Percentiles rank a stretch among this genome's conserved stretches.
Conservation (phyloP, 2,797 vertebrate genomes). For the Pseudochirops corinnae region DNA sequence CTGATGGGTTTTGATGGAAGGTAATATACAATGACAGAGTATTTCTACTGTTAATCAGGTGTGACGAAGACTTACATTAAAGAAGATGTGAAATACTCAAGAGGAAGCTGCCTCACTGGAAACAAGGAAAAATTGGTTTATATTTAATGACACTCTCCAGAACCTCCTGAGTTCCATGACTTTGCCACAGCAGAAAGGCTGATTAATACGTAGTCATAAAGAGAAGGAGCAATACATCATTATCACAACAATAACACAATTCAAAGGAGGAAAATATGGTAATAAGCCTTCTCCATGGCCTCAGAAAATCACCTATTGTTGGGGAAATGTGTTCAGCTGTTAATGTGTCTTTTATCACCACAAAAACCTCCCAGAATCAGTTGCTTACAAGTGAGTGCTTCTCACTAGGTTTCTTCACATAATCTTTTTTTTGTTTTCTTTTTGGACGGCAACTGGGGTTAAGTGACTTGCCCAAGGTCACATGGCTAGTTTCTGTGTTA, state of each 20-base stretch:
- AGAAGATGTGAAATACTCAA: conserved; percentile 44
- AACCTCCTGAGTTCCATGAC: conserved; percentile 5
- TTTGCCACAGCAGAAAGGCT: background rate
- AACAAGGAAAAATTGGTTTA: conserved; percentile 35
- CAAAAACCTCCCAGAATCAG: conserved; percentile 10
- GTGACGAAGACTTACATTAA: conserved; percentile 17
- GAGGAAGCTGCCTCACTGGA: conserved; percentile 12
- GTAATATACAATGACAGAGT: background rate
- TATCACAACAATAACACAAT: conserved; percentile 17
- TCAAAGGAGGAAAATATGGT: conserved; percentile 24
- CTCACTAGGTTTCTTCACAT: conserved; percentile 2
- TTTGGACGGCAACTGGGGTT: no score
- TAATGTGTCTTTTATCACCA: conserved; percentile 30
- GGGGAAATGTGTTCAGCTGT: conserved; percentile 43
- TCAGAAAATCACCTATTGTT: conserved; percentile 30
- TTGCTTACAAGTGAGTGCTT: conserved; percentile 26
- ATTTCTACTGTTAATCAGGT: conserved; percentile 12
- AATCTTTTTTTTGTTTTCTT: background rate
- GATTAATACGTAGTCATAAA: background rate
- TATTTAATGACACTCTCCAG: conserved; percentile 35
- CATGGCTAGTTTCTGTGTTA: no score
- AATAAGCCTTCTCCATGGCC: conserved; percentile 16
- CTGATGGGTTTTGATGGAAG: background rate
- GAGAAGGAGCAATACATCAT: background rate
- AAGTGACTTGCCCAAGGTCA: no score